Conservation (phyloP, 2,888 invertebrate genomes). For the Apotomis capreana region DNA sequence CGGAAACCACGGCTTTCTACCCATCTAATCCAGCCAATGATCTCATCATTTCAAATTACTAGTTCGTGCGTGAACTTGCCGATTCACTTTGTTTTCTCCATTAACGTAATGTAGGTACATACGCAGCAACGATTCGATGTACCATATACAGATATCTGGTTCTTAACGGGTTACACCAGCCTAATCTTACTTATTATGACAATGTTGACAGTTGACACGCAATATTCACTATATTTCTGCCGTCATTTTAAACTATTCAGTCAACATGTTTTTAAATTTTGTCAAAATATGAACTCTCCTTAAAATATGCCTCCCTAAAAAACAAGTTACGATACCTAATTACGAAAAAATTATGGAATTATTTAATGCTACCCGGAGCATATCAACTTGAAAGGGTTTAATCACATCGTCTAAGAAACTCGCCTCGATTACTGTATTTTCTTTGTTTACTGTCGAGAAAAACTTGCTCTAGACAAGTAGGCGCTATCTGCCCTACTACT, state of each 20-base stretch:
- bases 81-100: constrained; percentile 42
- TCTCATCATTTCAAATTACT: constrained; percentile 50
- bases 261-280: no score
- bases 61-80: constrained; percentile 42
- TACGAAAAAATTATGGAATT: not conserved
- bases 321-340: no score
- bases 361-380: constrained; percentile 15
- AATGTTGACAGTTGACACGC: no score
- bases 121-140: not conserved
- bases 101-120: not conserved
- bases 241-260: no score
- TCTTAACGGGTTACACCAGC: not conserved
- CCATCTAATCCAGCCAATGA: constrained; percentile 51
- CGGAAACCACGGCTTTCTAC: constrained; percentile 72
- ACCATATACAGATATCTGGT: no score
- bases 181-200: no score
- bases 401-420: constrained; percentile 22
- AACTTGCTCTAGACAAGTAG: constrained; percentile 43
- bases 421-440: constrained; percentile 40
- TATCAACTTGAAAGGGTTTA: constrained; percentile 7
- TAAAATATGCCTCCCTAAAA: no score
- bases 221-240: no score
- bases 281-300: no score
- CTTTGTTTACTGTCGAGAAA: constrained; percentile 47
- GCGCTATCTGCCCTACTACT: constrained; percentile 17